These are phyloP conservation scores for Garrulus glandarius DNA, from an alignment of 2,797 vertebrate genomes.

Conservation along the genomic window DNA sequence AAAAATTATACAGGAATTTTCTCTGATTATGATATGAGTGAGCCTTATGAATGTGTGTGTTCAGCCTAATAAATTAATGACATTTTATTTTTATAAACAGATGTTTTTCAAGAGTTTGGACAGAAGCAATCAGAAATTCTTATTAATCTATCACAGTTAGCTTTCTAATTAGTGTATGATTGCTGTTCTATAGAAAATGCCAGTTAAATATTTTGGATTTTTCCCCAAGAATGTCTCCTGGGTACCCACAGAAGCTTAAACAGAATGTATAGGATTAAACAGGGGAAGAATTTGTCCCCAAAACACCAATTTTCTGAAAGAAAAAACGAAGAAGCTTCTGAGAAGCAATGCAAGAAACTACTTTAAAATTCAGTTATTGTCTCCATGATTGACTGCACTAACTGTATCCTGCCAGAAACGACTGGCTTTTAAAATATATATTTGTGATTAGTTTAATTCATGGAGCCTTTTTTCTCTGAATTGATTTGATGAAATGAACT, in stretches of 20 bases:
- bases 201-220: not conserved
- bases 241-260: not conserved
- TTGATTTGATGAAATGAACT: slow-evolving; percentile 72
- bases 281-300: not conserved
- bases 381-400: slow-evolving; percentile 11
- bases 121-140: slow-evolving; percentile 6
- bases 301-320: not conserved
- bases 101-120: not conserved
- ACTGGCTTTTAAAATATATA: slow-evolving; percentile 66
- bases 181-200: not conserved
- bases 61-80: not conserved
- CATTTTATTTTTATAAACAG: not conserved
- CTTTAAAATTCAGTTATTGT: slow-evolving; percentile 35
- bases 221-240: not conserved
- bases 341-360: not conserved
- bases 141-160: not conserved
- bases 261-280: not conserved
- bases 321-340: not conserved
- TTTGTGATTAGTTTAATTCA: slow-evolving; percentile 71
- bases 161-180: not conserved
- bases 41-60: not conserved
- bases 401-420: not conserved
- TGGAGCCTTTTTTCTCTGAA: slow-evolving; percentile 33
- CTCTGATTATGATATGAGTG: not conserved
- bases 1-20: not conserved